Conservation (phyloP, 1,140 invertebrate species). For the Habropoda laboriosa region DNA sequence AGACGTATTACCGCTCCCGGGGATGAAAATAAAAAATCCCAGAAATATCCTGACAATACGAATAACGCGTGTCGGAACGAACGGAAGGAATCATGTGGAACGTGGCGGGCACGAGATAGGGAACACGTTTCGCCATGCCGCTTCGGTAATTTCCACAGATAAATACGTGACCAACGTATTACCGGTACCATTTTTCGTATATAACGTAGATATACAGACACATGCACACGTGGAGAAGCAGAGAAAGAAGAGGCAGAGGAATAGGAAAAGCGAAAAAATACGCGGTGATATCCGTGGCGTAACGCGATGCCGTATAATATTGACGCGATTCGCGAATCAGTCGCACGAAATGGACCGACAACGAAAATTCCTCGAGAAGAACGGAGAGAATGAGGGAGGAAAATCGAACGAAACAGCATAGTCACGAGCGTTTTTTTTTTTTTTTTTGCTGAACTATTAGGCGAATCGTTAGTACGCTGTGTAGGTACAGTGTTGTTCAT, state of each 20-base stretch:
- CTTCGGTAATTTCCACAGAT: conserved; percentile 4
- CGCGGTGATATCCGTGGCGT: conserved; percentile 28
- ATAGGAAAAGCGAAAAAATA: conserved; percentile 25
- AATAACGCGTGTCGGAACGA: conserved; percentile 15
- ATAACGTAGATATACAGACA: not conserved
- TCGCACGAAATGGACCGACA: conserved; percentile 34
- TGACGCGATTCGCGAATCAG: conserved; percentile 36
- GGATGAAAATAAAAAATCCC: conserved; percentile 18
- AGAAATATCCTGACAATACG: conserved; percentile 3
- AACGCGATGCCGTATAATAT: conserved; percentile 8
- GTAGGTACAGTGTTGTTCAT: no score
- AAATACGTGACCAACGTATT: conserved; percentile 4
- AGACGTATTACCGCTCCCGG: not conserved
- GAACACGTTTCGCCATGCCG: not conserved
- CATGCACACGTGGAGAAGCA: not conserved
- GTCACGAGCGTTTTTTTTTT: not conserved
- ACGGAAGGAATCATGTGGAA: conserved; percentile 26
- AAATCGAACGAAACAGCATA: not conserved
- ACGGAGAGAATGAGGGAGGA: not conserved
- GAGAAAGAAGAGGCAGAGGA: not conserved
- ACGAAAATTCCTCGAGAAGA: conserved; percentile 9
- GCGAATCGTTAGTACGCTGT: conserved; percentile 52
- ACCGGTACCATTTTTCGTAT: not conserved
- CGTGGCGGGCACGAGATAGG: not conserved
- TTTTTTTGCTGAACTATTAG: not conserved